A percentile compares a stretch with the other conserved stretches of the same genome.
Conservation (phyloP, 2,888 invertebrate genomes). For the Ichneumoninae sp. region DNA sequence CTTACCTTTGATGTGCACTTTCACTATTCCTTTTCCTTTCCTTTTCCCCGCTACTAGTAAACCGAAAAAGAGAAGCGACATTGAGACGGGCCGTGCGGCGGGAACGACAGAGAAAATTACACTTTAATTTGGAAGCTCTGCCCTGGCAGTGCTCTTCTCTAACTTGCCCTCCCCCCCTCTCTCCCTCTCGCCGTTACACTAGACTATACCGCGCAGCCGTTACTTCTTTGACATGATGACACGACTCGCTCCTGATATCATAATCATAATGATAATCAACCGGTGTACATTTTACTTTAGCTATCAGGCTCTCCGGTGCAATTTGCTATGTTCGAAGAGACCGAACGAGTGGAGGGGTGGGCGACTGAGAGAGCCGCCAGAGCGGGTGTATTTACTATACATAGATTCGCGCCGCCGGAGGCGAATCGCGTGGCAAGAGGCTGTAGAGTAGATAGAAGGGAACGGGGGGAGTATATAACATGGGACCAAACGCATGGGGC, state of each 20-base stretch:
- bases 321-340: conserved; percentile 64
- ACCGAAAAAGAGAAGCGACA: conserved; percentile 57
- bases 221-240: conserved; percentile 68
- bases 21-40: conserved; percentile 66
- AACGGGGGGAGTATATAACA: background rate
- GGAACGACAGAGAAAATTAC: conserved; percentile 66
- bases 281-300: conserved; percentile 69
- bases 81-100: conserved; percentile 48
- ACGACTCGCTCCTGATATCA: conserved; percentile 68
- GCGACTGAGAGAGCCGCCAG: conserved; percentile 43
- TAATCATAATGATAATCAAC: conserved; percentile 72
- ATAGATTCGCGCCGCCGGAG: conserved; percentile 48
- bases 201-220: conserved; percentile 48
- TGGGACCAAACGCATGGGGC: background rate
- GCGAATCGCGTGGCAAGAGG: conserved; percentile 49
- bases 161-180: conserved; percentile 46
- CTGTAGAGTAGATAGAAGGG: conserved; percentile 25
- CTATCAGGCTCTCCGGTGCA: conserved; percentile 63
- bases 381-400: conserved; percentile 46
- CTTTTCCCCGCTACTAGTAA: conserved; percentile 24
- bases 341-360: conserved; percentile 48
- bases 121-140: conserved; percentile 67
- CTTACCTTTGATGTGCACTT: conserved; percentile 69
- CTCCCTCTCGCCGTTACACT: conserved; percentile 30
- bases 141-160: conserved; percentile 42